A percentile compares a stretch with the other conserved stretches of the same genome.
phyloP scores from a whole-genome alignment of 2,888 invertebrate genomes.

The Temnothorax unifasciatus region DNA sequence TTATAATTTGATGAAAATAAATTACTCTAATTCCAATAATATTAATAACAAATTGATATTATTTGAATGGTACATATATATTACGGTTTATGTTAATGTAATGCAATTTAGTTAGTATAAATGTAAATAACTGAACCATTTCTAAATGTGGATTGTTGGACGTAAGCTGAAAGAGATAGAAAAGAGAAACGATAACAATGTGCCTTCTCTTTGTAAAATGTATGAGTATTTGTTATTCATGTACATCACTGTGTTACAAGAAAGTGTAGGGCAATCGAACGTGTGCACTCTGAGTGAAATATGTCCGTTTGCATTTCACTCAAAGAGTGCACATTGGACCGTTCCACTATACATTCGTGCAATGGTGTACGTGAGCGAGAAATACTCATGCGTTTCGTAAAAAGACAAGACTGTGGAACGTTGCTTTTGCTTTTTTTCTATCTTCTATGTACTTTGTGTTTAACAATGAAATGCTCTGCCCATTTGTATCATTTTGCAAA shows the following conservation, averaged over 20 bases:
- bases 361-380: background rate
- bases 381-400: background rate
- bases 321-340: constrained; percentile 19
- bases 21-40: background rate
- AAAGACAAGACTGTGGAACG: background rate
- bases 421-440: background rate
- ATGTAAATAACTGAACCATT: background rate
- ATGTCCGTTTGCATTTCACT: constrained; percentile 37
- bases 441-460: no score
- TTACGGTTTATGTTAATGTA: background rate
- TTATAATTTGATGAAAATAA: background rate
- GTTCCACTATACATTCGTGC: background rate
- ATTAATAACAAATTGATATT: background rate
- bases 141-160: background rate
- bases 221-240: constrained; percentile 16
- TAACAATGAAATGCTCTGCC: background rate
- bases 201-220: background rate
- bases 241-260: constrained; percentile 6
- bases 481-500: constrained; percentile 3
- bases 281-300: constrained; percentile 36
- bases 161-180: background rate
- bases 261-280: constrained; percentile 27
- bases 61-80: background rate
- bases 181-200: background rate
- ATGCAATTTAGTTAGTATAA: background rate